These are phyloP conservation scores for Acanthoscelides obtectus DNA, from an alignment of 2,888 invertebrate species.

Conservation along the genomic window DNA sequence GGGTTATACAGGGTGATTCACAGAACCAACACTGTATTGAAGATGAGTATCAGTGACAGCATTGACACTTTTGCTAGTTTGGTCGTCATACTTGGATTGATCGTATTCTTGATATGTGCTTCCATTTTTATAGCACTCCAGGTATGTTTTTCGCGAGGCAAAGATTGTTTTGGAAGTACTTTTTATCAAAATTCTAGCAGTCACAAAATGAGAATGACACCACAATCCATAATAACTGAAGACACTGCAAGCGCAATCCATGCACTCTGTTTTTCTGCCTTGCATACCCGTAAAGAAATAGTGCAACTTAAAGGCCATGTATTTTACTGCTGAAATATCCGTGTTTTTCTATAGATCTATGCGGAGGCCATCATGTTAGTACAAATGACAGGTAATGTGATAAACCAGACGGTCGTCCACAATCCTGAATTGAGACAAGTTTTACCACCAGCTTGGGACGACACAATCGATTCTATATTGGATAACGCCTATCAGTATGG, in stretches of 20 bases:
- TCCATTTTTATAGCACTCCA: constrained; percentile 80
- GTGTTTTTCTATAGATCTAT: constrained; percentile 65
- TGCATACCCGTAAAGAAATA: too few relatives aligned
- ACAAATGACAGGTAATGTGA: constrained; percentile 79
- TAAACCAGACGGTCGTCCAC: constrained; percentile 84
- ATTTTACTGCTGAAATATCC: neutral
- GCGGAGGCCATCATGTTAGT: constrained; percentile 90
- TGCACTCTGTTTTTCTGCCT: too few relatives aligned
- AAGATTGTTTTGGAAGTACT: too few relatives aligned
- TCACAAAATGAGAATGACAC: too few relatives aligned
- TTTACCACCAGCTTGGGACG: constrained; percentile 79
- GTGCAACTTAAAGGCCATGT: too few relatives aligned
- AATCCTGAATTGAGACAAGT: constrained; percentile 82
- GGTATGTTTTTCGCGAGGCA: too few relatives aligned
- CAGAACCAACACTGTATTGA: constrained; percentile 59
- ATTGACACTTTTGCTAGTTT: constrained; percentile 84
- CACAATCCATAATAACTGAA: too few relatives aligned
- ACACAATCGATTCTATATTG: constrained; percentile 82
- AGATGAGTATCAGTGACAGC: constrained; percentile 64
- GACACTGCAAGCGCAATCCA: too few relatives aligned
- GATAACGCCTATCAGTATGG: constrained; percentile 93
- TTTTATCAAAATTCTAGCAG: too few relatives aligned
- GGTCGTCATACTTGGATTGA: constrained; percentile 79
- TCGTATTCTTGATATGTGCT: constrained; percentile 72
- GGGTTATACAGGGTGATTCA: constrained; percentile 69